Base-by-base conservation (phyloP, 2,888 invertebrate species). In the Leucophenga maculata region DNA sequence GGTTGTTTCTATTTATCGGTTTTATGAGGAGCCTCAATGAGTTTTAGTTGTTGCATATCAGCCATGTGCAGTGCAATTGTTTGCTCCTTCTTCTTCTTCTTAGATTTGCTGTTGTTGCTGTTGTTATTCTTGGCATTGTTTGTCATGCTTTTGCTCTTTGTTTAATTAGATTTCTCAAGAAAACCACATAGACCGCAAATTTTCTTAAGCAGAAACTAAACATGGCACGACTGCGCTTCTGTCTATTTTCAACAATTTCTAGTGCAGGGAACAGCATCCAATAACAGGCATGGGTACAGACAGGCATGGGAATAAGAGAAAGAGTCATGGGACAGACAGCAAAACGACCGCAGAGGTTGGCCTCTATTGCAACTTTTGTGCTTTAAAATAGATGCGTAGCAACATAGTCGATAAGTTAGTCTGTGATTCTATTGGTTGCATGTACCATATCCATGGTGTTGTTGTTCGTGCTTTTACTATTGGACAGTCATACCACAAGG, bases 121-220 rank as follows among this genome's bases (percentile, higher is more conserved):
- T 72, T 82, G 82, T 77, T 80, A 75, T 70, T 78, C 79, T 78
- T 83, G 83, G 77, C 78, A 75, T 16, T 52, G 18, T 78, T 74
- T 82, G 79, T 82, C 73, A 76, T 65, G 72, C 70, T 74, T 82
- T 80, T 80, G 79, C 80, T 82, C 83, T 83, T 82, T 80, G 74
- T 84, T 83, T 83, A 83, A 83, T 83, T 83, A 83, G 83, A 83
- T 83, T 84, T 83, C 83, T 80, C 80, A 74, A 83, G 82, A 73
- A 77, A 79, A 75, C 83, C 83, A 66, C 84, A 80, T 70, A 68
- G 80, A 83, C 83, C 83, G 83, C 83, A 84, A 81, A 83, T 83
- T 83, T 84, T 81, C 83, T 79, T 77, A 76, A 76, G 76, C 74
- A 71, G 68, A 68, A 55, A 20, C 64, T 57, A 39, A 16, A 57